Percentiles rank a stretch among this genome's conserved stretches.
These are phyloP conservation scores for Phalacrocorax brasilianus DNA, from an alignment of 2,113 vertebrate species.

Conservation along the genomic window DNA sequence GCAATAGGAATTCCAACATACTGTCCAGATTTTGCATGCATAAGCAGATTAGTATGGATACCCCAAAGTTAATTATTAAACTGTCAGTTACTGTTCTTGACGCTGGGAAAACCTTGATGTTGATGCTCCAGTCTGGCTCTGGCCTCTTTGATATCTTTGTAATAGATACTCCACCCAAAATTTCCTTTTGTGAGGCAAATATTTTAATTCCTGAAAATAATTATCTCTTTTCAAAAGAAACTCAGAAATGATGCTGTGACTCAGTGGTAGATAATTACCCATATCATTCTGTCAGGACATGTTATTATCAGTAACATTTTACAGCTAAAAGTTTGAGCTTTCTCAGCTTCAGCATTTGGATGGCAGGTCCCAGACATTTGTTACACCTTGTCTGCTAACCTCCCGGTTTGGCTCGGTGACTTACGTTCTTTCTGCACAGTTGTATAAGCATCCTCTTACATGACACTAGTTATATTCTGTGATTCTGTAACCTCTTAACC, in stretches of 20 bases:
- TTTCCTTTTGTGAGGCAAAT: background rate
- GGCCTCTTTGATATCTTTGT: background rate
- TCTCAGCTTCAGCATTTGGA: background rate
- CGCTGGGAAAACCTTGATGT: background rate
- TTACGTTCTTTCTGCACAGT: background rate
- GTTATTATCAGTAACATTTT: background rate
- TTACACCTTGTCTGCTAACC: background rate
- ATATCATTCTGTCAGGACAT: background rate
- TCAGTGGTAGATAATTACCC: background rate
- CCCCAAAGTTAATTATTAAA: background rate
- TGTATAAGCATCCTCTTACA: background rate
- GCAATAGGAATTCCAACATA: background rate
- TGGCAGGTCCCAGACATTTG: fast-evolving
- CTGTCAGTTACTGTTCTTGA: background rate
- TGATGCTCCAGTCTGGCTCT: background rate
- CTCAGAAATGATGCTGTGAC: background rate
- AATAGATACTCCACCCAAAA: background rate
- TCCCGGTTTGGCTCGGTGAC: background rate
- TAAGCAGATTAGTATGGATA: background rate
- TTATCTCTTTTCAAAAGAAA: background rate
- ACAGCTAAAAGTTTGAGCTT: background rate
- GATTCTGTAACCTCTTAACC: background rate
- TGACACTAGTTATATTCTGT: background rate
- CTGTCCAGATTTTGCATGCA: background rate
- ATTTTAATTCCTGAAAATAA: background rate